Evolutionary conservation across 2,113 vertebrate genomes (phyloP).

Genomic region (Thermophis baileyi): DNA sequence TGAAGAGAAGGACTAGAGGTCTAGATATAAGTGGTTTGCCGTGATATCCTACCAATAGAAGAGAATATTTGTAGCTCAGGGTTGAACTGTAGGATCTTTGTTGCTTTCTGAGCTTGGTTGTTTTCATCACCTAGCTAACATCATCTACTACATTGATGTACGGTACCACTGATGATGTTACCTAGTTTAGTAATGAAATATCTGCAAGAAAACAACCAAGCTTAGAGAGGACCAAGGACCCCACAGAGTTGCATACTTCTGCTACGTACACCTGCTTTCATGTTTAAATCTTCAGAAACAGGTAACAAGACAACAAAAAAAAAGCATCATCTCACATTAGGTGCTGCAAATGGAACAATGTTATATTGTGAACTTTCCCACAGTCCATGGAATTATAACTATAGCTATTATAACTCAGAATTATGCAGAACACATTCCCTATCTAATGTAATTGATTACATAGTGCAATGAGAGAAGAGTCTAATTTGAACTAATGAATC

Average conservation of each 20-base stretch:
- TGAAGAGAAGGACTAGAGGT: not conserved
- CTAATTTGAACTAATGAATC: conserved; percentile 61
- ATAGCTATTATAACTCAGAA: conserved; percentile 52
- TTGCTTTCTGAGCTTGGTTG: not conserved
- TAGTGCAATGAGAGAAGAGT: conserved; percentile 44
- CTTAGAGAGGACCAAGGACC: not conserved
- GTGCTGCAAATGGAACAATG: not conserved
- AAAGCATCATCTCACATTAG: not conserved
- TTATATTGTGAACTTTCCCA: not conserved
- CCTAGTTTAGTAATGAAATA: not conserved
- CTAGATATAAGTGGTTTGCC: not conserved
- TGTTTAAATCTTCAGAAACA: not conserved
- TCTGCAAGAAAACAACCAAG: not conserved
- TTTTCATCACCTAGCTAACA: not conserved
- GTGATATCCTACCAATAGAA: not conserved
- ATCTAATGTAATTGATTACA: conserved; percentile 61
- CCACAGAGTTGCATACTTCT: not conserved
- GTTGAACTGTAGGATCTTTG: not conserved
- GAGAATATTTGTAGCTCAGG: not conserved
- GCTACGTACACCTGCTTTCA: too few relatives aligned
- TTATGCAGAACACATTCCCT: conserved; percentile 53
- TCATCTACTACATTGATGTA: not conserved
- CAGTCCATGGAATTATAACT: not conserved
- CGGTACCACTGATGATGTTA: not conserved
- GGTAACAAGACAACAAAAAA: not conserved